Conservation (phyloP, 2,797 vertebrate species). For the Sphenodon punctatus region DNA sequence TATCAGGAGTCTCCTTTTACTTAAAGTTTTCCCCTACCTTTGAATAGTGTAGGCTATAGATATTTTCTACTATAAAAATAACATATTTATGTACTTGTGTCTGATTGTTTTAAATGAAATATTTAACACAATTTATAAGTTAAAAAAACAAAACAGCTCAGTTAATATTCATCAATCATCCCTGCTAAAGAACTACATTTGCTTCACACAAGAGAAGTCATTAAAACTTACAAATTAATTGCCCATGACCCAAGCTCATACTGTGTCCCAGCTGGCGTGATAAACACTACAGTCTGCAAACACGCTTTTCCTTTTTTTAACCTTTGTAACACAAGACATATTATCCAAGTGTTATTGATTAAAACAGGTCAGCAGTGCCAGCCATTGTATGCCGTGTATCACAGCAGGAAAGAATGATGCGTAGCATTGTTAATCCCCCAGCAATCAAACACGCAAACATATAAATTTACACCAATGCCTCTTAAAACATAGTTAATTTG, state of each 20-base stretch:
- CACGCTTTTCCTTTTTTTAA: constrained; percentile 12
- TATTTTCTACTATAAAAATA: not conserved
- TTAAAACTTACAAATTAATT: constrained; percentile 64
- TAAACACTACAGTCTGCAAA: constrained; percentile 39
- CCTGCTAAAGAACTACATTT: constrained; percentile 29
- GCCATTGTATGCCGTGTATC: not conserved
- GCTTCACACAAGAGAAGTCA: constrained; percentile 35
- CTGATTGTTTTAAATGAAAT: not conserved
- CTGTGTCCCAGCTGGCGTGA: constrained; percentile 4
- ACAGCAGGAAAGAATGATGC: constrained; percentile 10
- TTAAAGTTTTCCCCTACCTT: too few species aligned
- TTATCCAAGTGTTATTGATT: constrained; percentile 32
- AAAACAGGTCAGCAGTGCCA: not conserved
- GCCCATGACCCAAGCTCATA: constrained; percentile 15
- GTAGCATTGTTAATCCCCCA: not conserved
- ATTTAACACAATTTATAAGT: not conserved
- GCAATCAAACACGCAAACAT: constrained; percentile 9
- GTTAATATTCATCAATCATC: constrained; percentile 28
- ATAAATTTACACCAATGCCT: constrained; percentile 49
- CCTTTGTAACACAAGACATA: not conserved
- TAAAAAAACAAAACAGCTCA: constrained; percentile 22
- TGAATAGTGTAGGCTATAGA: too few species aligned
- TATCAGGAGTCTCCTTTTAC: not conserved
- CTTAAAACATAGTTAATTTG: constrained; percentile 68
- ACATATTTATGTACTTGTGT: not conserved